Conservation (phyloP, 1,140 invertebrate species). For the Drosophila melanogaster region Release_6_plus_ISO1_MT NC_004354.4:6165001-6165500, state of each 20-base stretch:
- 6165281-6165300: constrained; percentile 16
- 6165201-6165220: constrained; percentile 65
- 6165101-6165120: constrained; percentile 77
- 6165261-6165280: constrained; percentile 35
- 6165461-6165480: constrained; percentile 10
- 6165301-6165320: not conserved
- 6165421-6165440: constrained; percentile 43
- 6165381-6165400: constrained; percentile 55
- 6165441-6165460: constrained; percentile 10
- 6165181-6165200: constrained; percentile 64
- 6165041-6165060: constrained; percentile 2
- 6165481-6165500: not conserved
- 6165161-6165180: constrained; percentile 59
- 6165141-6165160: constrained; percentile 65
- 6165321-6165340: constrained; percentile 12
- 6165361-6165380: constrained; percentile 67
- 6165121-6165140: constrained; percentile 72
- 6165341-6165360: constrained; percentile 53
- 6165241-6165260: constrained; percentile 18
- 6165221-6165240: constrained; percentile 1
- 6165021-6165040: not conserved
- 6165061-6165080: constrained; percentile 30
- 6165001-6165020: constrained; percentile 42
- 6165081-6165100: constrained; percentile 81
- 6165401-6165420: constrained; percentile 6